Evolutionary conservation across 2,113 vertebrate species (phyloP).

Genomic region (Onychostruthus taczanowskii): DNA sequence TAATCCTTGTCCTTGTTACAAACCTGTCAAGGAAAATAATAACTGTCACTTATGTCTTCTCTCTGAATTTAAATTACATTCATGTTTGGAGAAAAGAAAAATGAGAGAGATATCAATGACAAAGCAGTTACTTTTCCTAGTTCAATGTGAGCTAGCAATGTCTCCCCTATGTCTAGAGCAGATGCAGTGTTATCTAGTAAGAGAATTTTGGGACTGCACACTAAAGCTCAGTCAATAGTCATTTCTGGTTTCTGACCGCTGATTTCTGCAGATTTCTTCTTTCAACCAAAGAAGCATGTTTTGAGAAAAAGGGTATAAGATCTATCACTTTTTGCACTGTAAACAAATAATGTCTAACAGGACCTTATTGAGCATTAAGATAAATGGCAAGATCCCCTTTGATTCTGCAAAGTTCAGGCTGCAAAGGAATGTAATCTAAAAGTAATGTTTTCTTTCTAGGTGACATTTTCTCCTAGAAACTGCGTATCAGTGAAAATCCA

Average conservation of each 20-base stretch:
- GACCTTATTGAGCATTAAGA: background rate
- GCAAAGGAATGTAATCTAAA: background rate
- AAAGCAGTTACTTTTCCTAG: background rate
- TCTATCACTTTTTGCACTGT: background rate
- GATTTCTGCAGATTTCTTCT: background rate
- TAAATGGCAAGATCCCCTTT: background rate
- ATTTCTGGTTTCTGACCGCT: background rate
- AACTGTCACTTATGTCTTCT: background rate
- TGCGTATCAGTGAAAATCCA: background rate
- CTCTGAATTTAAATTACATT: background rate
- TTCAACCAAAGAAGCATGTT: background rate
- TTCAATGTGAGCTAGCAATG: background rate
- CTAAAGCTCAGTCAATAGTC: background rate
- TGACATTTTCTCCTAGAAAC: background rate
- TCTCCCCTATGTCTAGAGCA: background rate
- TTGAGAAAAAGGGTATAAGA: background rate
- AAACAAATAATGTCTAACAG: background rate
- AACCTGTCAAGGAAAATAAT: background rate
- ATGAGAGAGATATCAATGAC: background rate
- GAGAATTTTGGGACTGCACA: background rate
- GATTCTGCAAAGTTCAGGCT: background rate
- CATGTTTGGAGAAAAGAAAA: background rate
- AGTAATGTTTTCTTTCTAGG: background rate
- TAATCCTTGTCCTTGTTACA: background rate
- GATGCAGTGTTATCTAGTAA: background rate